Base-by-base conservation (phyloP, 2,797 vertebrate species). In the Dipus sagitta region DNA sequence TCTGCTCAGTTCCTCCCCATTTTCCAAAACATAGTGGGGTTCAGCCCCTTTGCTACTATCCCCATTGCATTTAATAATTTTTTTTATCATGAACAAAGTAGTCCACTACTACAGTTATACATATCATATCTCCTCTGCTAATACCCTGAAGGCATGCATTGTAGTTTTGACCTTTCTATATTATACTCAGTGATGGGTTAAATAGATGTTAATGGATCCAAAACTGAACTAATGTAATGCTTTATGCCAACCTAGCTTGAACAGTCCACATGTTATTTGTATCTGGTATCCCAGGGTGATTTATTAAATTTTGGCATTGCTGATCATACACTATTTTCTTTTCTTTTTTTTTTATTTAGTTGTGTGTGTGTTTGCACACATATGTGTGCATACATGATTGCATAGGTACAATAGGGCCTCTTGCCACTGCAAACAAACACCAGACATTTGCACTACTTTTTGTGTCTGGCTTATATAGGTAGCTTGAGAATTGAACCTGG, bases 121-220 rank as follows among this genome's bases (percentile, higher is more conserved):
- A 54, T 23, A 42, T 2, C 54, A 3, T 65, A 23, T 24, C 58
- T 86, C 26, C 23, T 24, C n/a, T 30, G 18, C 28, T 60, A 62
- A 58, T 28, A 23, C 23, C 80, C 28, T 84, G 15, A 89, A 80
- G 1, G 2, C 52, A 65, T 34, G 32, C 11, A 34, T 70, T 79
- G 62, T 52, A 67, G 78, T 54, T 91, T 93, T 65, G 92, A 70
- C 18, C 18, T 88, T 76, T 28, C 80, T 68, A 94, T 6, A 21
- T 86, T 85, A 77, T 13, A 38, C 24, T 87, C 47, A 70, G n/a
- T 30, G 7, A 54, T 15, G 10, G 75, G 60, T 82, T 87, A 92
- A 54, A 93, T 79, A 92, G 86, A 80, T 38, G 30, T 82, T 65
- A 95, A 67, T 23, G 54, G 30, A 67, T 47, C 88, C 18, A 91